Conservation (phyloP, 2,888 invertebrate genomes). For the Cordylochernes scorpioides region DNA sequence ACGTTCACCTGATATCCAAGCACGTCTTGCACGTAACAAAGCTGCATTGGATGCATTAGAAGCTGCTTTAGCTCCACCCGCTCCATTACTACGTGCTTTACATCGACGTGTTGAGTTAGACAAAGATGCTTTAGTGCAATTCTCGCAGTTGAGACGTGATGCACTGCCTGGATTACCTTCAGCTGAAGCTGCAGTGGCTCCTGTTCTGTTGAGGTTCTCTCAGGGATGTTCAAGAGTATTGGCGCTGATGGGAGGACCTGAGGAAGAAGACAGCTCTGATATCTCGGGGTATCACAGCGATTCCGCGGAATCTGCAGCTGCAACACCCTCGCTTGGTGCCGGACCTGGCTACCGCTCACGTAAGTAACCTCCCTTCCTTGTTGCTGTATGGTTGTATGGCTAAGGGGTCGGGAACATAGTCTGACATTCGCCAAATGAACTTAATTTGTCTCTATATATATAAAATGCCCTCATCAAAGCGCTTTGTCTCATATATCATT, state of each 20-base stretch:
- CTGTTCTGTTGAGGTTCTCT: slow-evolving; percentile 27
- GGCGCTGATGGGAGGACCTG: slow-evolving; percentile 38
- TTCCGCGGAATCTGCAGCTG: no score
- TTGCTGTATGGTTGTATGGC: no score
- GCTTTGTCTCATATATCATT: no score
- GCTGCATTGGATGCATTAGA: slow-evolving; percentile 39
- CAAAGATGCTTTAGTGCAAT: slow-evolving; percentile 47
- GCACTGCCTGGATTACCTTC: slow-evolving; percentile 30
- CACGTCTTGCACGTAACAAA: slow-evolving; percentile 69
- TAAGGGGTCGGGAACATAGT: no score
- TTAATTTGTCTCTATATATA: no score
- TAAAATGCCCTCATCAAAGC: no score
- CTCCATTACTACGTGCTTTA: slow-evolving; percentile 38
- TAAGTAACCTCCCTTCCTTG: no score
- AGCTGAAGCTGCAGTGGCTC: slow-evolving; percentile 33
- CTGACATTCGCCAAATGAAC: no score
- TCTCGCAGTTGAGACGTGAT: slow-evolving; percentile 31
- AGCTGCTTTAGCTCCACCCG: slow-evolving; percentile 50
- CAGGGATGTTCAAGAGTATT: slow-evolving; percentile 32
- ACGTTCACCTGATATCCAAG: slow-evolving; percentile 57
- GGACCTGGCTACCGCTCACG: no score
- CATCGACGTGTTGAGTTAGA: slow-evolving; percentile 61
- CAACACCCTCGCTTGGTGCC: no score
- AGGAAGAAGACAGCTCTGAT: slow-evolving; percentile 33
- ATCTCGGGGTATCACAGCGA: slow-evolving; percentile 51